Evolutionary conservation across 2,113 vertebrate species (phyloP), one percentile per base, ranked within the genome.

Genomic region (Centrocercus urophasianus): DNA sequence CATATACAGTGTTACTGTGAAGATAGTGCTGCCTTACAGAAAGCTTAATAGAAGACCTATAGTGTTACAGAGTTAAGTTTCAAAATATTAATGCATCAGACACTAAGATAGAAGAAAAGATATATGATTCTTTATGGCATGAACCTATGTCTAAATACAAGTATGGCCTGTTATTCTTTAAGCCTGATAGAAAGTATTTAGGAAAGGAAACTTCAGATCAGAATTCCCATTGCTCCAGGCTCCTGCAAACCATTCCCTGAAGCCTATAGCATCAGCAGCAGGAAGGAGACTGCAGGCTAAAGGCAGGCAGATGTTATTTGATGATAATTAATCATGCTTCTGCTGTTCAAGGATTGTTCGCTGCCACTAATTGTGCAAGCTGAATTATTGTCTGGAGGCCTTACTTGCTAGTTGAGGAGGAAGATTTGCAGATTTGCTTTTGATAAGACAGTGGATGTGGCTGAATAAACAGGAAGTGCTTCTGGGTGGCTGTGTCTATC

Each of bases 391-490:
- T 65, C 48, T 66, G 67, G 45, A 93, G n/a, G 48, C 47, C 28
- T 81, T 0, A 0, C 36, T 73, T 70, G n/a, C 20, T 16, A 61
- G 8, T 27, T 22, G 74, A 75, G 73, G 40, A 91, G 54, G 18
- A 66, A 61, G 67, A 73, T 65, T 84, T 83, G 43, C 43, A 73
- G 47, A 18, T 54, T 83, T 84, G 48, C 54, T 85, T 87, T 93
- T 15, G 73, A 43, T 43, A 76, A 79, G 74, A 0, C 11, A 60
- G 22, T 7, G 8, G 78, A 73, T 80, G 82, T 18, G 57, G 45
- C 40, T 76, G 47, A 81, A 57, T 63, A 57, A 77, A 83, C 43
- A 0, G 0, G 40, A 73, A 2, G 2, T 85, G 60, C 56, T 6
- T 43, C 86, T 83, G 71, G 87, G 56, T 43, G 13, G 43, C 24